Evolutionary conservation across 2,888 invertebrate species (phyloP), one percentile per base, ranked within the genome.

Genomic region (Aphidoletes aphidimyza): DNA sequence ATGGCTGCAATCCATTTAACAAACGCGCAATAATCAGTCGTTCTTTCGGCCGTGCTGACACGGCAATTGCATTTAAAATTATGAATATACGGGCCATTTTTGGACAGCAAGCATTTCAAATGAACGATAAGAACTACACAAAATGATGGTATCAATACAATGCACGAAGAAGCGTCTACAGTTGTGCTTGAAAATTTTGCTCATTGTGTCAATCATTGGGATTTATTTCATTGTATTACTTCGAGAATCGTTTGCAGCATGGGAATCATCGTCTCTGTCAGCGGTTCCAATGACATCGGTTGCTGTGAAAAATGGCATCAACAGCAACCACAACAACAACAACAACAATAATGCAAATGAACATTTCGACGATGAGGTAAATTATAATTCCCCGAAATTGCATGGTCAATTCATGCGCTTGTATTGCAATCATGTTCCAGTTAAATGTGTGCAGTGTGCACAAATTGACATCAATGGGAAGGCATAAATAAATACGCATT

Each of bases 211-310:
- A 37, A 37, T 85, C n/a, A 84, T 85, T 85, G 59, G 78, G 30
- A 78, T 85, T 47, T 85, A 85, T 84, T 85, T 85, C 45, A 39
- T 85, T 54, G 84, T 85, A 78, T 54, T 85, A 19, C 36, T 85
- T 14, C 84, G 85, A 22, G 85, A 84, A 54, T 85, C 85, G 42
- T 84, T 85, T 36, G 85, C 84, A 14, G 84, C 85, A 22, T 78
- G 85, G 39, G 85, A 85, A 83, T 69, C 89, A 85, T 88, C 87
- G 84, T 88, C 89, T 45, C 89, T 30, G 69, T 42, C 39, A 42
- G 26, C 42, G 26, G 69, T 69, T 30, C 30, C 69, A 69, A 30
- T 69, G 26, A 34, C 69, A 69, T 69, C 69, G 30, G 69, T 14
- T n/a, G 34, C 30, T 69, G 69, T 69, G 14, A 69, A 69, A 69